Conservation (phyloP, 2,888 invertebrate species). For the Pollenia labialis region DNA sequence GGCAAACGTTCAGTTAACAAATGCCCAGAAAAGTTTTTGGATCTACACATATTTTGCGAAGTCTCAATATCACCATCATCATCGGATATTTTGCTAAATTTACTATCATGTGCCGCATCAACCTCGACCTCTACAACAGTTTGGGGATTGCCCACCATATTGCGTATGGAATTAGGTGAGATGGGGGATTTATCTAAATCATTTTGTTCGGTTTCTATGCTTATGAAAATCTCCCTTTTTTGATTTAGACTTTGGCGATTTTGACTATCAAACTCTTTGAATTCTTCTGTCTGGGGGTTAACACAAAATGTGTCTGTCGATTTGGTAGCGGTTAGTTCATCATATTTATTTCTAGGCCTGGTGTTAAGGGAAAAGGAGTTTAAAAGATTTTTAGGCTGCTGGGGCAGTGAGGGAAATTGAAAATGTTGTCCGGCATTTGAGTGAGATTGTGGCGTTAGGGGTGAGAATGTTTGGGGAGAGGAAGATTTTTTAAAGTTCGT, state of each 20-base stretch:
- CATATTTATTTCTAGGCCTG: slow-evolving; percentile 61
- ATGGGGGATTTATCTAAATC: slow-evolving; percentile 79
- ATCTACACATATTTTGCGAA: slow-evolving; percentile 27
- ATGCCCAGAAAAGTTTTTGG: slow-evolving; percentile 60
- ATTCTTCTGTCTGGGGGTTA: slow-evolving; percentile 23
- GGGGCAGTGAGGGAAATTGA: slow-evolving; percentile 70
- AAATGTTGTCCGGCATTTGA: slow-evolving; percentile 65
- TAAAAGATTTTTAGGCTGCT: slow-evolving; percentile 66
- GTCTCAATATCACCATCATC: slow-evolving; percentile 78
- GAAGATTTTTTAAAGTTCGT: slow-evolving; percentile 57
- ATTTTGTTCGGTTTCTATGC: slow-evolving; percentile 83
- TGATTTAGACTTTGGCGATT: slow-evolving; percentile 61
- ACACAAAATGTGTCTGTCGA: slow-evolving; percentile 37
- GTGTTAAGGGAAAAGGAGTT: slow-evolving; percentile 68
- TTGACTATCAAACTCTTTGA: slow-evolving; percentile 15
- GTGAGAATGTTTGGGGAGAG: slow-evolving; percentile 62
- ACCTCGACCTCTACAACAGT: slow-evolving; percentile 81
- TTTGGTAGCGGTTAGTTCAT: slow-evolving; percentile 42
- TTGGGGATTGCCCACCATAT: slow-evolving; percentile 81
- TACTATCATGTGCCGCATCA: slow-evolving; percentile 80
- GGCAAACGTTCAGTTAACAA: slow-evolving; percentile 73
- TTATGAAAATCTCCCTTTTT: slow-evolving; percentile 82
- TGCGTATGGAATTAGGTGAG: slow-evolving; percentile 79
- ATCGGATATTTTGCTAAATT: slow-evolving; percentile 81
- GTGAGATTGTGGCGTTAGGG: slow-evolving; percentile 57